phyloP scores from a whole-genome alignment of 2,797 vertebrate genomes.

The Passerculus sandwichensis region DNA sequence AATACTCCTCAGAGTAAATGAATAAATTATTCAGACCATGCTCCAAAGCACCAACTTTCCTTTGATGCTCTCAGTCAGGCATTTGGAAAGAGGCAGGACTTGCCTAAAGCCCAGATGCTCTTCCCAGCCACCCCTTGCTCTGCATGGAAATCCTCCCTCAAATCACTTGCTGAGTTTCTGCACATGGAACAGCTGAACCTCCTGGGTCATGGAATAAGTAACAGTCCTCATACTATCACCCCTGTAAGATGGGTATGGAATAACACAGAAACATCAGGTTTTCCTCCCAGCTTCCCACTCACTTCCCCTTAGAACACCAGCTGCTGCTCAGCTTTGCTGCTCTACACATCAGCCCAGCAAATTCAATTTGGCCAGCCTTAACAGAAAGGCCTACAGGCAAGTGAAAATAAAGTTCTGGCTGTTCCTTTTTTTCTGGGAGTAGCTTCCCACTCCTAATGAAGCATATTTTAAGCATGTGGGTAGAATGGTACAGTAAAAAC shows the following conservation, averaged over 20 bases:
- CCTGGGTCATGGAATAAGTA: neutral
- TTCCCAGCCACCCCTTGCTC: neutral
- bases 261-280: neutral
- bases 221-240: neutral
- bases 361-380: neutral
- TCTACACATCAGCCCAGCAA: neutral
- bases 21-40: neutral
- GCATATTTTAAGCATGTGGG: neutral
- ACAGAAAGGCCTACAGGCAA: neutral
- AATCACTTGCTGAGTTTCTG: neutral
- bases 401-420: neutral
- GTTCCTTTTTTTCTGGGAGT: neutral
- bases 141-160: neutral
- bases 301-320: neutral
- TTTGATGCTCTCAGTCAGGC: neutral
- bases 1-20: neutral
- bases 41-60: neutral
- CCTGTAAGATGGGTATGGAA: neutral
- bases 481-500: neutral
- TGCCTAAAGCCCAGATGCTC: neutral
- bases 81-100: neutral
- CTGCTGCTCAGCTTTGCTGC: neutral
- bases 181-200: neutral
- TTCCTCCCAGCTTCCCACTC: neutral
- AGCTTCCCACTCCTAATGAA: neutral